Conservation (phyloP, 2,113 vertebrate genomes). For the Setophaga coronata region DNA sequence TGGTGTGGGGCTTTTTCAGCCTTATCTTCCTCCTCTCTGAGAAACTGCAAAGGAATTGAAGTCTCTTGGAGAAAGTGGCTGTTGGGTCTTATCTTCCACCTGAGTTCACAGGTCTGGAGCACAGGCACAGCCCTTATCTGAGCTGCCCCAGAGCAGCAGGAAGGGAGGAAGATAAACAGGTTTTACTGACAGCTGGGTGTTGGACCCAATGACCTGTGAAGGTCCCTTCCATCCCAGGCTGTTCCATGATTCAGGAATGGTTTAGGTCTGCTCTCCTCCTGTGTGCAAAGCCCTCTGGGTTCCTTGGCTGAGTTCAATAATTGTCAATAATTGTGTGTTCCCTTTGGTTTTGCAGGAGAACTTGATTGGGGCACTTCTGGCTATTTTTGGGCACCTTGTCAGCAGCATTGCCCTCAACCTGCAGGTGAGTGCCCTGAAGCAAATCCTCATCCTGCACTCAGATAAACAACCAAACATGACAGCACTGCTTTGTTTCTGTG, state of each 20-base stretch:
- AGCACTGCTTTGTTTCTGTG: not conserved
- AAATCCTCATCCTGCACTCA: not conserved
- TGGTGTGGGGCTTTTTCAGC: not conserved
- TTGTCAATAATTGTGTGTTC: not conserved
- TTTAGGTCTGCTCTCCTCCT: not conserved
- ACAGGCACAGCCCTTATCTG: not conserved
- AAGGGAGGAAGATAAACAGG: not conserved
- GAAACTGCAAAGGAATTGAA: not conserved
- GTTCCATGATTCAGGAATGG: not conserved
- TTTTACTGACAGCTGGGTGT: not conserved
- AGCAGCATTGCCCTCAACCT: conserved; percentile 92
- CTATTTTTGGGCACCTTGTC: conserved; percentile 92
- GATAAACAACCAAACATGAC: accelerated
- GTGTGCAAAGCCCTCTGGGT: not conserved
- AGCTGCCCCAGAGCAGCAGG: not conserved
- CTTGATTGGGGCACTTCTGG: conserved; percentile 91
- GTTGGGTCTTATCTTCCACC: not conserved
- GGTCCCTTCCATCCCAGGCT: not conserved
- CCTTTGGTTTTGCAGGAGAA: conserved; percentile 82
- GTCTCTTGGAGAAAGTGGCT: not conserved
- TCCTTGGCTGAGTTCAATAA: not conserved
- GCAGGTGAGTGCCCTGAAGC: conserved; percentile 79
- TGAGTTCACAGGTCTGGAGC: not conserved
- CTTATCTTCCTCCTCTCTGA: not conserved
- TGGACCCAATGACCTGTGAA: not conserved